Conservation (phyloP, 2,797 vertebrate genomes). For the Myripristis jacobus region DNA sequence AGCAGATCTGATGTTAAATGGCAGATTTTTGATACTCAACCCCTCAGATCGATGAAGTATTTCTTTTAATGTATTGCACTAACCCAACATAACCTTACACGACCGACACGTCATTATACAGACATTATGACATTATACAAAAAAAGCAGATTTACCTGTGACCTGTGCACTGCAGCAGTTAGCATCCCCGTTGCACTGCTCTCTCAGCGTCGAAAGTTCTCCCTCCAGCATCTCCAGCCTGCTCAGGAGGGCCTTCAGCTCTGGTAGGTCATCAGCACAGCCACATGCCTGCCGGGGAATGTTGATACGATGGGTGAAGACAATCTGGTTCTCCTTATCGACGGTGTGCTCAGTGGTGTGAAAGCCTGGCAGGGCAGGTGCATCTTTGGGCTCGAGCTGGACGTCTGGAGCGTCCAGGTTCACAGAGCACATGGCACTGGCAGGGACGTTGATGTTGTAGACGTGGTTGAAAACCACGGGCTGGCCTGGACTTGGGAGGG, state of each 20-base stretch:
- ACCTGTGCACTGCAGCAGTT: constrained; percentile 87
- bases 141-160: constrained; percentile 67
- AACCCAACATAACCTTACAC: neutral
- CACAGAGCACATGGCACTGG: constrained; percentile 88
- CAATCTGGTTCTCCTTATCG: constrained; percentile 90
- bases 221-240: constrained; percentile 93
- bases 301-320: constrained; percentile 97
- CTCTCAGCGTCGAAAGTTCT: constrained; percentile 89
- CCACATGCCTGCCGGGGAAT: constrained; percentile 92
- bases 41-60: constrained; percentile 10
- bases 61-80: constrained; percentile 7
- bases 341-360: constrained; percentile 85
- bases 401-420: constrained; percentile 85
- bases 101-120: too few relatives aligned
- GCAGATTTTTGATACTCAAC: constrained; percentile 1
- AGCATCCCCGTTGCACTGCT: constrained; percentile 83
- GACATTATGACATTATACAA: too few relatives aligned
- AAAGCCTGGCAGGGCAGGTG: constrained; percentile 55
- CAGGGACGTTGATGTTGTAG: constrained; percentile 94
- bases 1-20: constrained; percentile 4
- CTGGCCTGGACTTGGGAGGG: constrained; percentile 82
- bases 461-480: constrained; percentile 95
- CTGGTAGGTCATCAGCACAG: constrained; percentile 83
- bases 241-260: constrained; percentile 90
- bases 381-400: constrained; percentile 72